phyloP scores from a whole-genome alignment of 2,113 vertebrate species.

The Daboia siamensis region DNA sequence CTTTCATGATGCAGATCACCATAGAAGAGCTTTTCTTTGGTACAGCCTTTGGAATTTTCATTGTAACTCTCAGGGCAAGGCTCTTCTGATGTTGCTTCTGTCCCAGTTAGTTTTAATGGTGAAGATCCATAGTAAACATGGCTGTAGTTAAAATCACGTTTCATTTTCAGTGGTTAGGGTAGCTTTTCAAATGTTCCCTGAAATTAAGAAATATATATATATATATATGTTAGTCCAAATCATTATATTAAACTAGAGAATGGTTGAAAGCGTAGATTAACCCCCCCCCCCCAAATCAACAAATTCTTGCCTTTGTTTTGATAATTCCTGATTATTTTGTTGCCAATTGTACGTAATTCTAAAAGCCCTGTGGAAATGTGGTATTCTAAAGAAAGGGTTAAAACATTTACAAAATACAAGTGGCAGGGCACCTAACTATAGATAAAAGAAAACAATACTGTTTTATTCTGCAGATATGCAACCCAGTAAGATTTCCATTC shows the following conservation, averaged over 20 bases:
- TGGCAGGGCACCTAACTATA: background rate
- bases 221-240: background rate
- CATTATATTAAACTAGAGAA: background rate
- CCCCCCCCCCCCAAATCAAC: background rate
- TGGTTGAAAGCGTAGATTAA: background rate
- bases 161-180: slow-evolving; percentile 62
- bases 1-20: slow-evolving; percentile 35
- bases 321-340: background rate
- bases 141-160: slow-evolving; percentile 52
- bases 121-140: slow-evolving; percentile 40
- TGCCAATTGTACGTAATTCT: background rate
- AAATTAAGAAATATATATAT: slow-evolving; percentile 5
- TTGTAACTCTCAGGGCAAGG: slow-evolving; percentile 43
- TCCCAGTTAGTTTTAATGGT: slow-evolving; percentile 47
- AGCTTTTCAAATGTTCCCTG: slow-evolving; percentile 54
- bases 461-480: background rate
- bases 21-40: slow-evolving; percentile 44
- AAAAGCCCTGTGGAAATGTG: background rate
- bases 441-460: background rate
- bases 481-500: background rate
- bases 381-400: background rate
- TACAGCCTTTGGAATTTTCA: slow-evolving; percentile 55
- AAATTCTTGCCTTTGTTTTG: background rate
- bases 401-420: background rate
- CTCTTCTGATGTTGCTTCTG: slow-evolving; percentile 48